Conservation (phyloP, 2,797 vertebrate genomes). For the Phrynocephalus forsythii region DNA sequence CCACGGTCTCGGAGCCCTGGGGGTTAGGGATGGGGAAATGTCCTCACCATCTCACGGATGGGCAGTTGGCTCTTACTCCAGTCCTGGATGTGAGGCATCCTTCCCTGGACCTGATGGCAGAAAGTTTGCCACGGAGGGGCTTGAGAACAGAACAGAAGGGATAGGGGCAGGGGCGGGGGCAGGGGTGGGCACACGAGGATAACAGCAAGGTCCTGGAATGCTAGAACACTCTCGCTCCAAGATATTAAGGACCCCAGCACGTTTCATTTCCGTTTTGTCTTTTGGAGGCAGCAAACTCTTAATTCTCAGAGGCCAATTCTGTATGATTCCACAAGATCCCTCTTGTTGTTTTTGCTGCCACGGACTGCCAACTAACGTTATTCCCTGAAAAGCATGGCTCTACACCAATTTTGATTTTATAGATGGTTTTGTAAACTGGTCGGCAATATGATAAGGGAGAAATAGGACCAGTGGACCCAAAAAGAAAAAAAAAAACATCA, state of each 20-base stretch:
- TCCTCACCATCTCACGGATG: background rate
- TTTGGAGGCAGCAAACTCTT: too few relatives aligned
- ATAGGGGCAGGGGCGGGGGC: too few relatives aligned
- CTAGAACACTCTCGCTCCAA: too few relatives aligned
- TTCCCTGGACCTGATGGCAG: background rate
- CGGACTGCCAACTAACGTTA: too few relatives aligned
- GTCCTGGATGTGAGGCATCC: background rate
- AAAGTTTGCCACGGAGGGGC: background rate
- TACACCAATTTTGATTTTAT: background rate
- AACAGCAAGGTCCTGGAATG: too few relatives aligned
- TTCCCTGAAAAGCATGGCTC: background rate
- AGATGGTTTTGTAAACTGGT: background rate
- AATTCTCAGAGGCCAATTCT: too few relatives aligned
- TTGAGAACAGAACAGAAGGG: background rate
- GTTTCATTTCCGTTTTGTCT: too few relatives aligned
- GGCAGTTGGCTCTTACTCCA: background rate
- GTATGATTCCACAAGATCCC: too few relatives aligned
- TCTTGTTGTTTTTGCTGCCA: too few relatives aligned
- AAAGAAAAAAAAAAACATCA: background rate
- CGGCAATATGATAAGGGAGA: background rate
- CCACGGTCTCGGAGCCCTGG: background rate
- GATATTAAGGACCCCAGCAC: too few relatives aligned
- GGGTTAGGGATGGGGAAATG: background rate
- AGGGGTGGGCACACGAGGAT: background rate
- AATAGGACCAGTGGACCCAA: background rate